Evolutionary conservation across 2,888 invertebrate genomes (phyloP), one percentile per base, ranked within the genome.

Genomic region (Crepidodera aurea): DNA sequence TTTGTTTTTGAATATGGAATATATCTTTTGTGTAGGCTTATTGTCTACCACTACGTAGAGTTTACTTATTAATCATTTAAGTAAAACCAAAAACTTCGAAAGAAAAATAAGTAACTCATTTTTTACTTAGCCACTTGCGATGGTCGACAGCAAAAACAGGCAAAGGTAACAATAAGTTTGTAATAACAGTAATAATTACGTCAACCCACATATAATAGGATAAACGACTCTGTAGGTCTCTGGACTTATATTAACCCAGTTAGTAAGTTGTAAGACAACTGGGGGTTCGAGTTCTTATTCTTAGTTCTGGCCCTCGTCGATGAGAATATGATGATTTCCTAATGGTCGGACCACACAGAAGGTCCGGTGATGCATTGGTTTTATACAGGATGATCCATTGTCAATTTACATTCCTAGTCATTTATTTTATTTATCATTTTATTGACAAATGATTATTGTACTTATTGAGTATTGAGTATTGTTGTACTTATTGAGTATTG

Each of bases 261-360:
- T 50, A 10, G 25, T 42, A 19, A 42, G 18, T 18, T 19, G 4
- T 19, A 42, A 13, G 8, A 13, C 15, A 42, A 42, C 42, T 42
- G 27, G 46, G 46, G 46, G 25, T 46, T 46, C 46, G 18, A 8
- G 42, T 42, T 42, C 42, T 39, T 39, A 12, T 39, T 7, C 39
- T 39, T 39, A 39, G 10, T 8, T 22, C 22, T 44, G 19, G 12
- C 44, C n/a, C 44, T 44, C 22, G 44, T 25, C 44, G 44, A 22
- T 44, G 22, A 37, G 46, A 16, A 12, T 44, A n/a, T 46, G 56
- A 55, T 55, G 55, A 56, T 46, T 44, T 56, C 13, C 46, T 56
- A 56, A 56, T 46, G 56, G 46, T 34, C 15, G 13, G 56, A 56
- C 56, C 56, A 56, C 56, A 56, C 56, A 56, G 34, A 37, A n/a